Evolutionary conservation across 1,140 invertebrate species (phyloP).

Genomic region (Oryctes rhinoceros): DNA sequence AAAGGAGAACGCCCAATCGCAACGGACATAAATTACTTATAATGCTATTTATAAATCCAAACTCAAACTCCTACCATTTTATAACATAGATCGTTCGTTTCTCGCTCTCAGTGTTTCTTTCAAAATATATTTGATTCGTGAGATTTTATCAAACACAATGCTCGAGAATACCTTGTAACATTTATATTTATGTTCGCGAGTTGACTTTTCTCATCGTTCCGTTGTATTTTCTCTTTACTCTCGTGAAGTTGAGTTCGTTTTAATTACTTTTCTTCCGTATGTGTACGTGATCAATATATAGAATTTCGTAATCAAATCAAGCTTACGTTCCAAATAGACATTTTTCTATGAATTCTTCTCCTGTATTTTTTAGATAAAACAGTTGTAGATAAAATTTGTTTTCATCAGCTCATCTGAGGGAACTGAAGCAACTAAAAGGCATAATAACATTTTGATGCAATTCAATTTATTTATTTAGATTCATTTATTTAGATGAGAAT

Average conservation of each 20-base stretch:
- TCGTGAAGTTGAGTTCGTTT: no score
- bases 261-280: no score
- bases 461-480: no score
- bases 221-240: not conserved
- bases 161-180: constrained; percentile 32
- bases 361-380: no score
- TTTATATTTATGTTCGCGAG: constrained; percentile 22
- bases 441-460: no score
- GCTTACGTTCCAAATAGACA: no score
- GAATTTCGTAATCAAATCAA: not conserved
- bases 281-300: no score
- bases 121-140: constrained; percentile 46
- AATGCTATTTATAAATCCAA: constrained; percentile 60
- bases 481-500: no score
- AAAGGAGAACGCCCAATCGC: constrained; percentile 60
- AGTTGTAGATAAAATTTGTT: no score
- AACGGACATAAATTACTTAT: constrained; percentile 59
- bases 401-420: no score
- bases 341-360: no score
- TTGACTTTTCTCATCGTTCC: constrained; percentile 26
- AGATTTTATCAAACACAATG: constrained; percentile 40
- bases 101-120: constrained; percentile 37
- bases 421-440: no score
- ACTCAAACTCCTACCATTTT: constrained; percentile 54
- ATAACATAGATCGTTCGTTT: constrained; percentile 44